Evolutionary conservation across 2,888 invertebrate genomes (phyloP), one percentile per base, ranked within the genome.

Genomic region (Agonopterix arenella): DNA sequence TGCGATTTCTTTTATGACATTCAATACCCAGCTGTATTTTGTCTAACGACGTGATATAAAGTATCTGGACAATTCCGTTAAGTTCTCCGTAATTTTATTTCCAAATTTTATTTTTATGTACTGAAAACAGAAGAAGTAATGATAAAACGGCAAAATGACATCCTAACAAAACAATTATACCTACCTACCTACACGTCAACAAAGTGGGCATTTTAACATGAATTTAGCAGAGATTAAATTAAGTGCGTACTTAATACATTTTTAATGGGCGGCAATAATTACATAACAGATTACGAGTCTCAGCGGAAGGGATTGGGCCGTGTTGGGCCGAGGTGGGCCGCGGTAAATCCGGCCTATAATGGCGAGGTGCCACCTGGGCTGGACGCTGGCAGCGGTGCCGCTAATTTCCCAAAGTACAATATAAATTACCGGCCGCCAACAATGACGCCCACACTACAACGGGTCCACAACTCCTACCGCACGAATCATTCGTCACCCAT

Each of bases 341-440:
- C 28, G 28, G 73, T 76, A 77, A 83, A 80, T 80, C 80, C 76
- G 73, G 66, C 65, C 63, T 70, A 72, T 80, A 83, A 84, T 80
- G 76, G 77, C 68, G 60, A 64, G 73, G 70, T 71, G 69, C 68
- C 80, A 84, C 80, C 83, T 83, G 83, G 68, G 73, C 67, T 73
- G 63, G 66, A 60, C 66, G 64, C 61, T 59, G 66, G 62, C 64
- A 52, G 64, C 54, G 63, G 61, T 62, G 60, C 64, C 70, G 73
- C 76, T 84, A 82, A 85, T 85, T 83, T 80, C 70, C 70, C 73
- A 70, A 76, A 83, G 76, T 77, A 78, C 76, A 74, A 76, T 79
- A 83, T 83, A 82, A 84, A 84, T 84, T 82, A 84, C 78, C 63
- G 65, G 57, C 66, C 60, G 68, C 71, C 83, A 84, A 84, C 84